A percentile compares a stretch with the other conserved stretches of the same genome.
Conservation (phyloP, 2,888 invertebrate species). For the Dexiosoma caninum region DNA sequence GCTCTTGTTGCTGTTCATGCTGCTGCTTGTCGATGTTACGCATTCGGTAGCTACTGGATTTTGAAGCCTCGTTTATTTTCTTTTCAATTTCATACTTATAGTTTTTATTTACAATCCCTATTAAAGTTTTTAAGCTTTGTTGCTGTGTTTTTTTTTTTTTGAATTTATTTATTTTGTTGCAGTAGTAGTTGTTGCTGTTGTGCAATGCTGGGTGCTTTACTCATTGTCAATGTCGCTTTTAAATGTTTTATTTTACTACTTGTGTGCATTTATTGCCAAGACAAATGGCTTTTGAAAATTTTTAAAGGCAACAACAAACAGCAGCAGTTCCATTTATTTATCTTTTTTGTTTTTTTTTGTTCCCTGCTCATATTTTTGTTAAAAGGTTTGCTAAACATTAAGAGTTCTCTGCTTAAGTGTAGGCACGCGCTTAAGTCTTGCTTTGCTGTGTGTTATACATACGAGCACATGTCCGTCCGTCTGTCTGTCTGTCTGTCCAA, state of each 20-base stretch:
- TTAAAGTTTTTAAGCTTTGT: conserved; percentile 45
- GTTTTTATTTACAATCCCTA: conserved; percentile 53
- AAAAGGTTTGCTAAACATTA: conserved; percentile 51
- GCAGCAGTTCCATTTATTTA: not conserved
- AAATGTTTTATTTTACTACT: conserved; percentile 48
- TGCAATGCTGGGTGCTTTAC: conserved; percentile 33
- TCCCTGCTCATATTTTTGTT: conserved; percentile 5
- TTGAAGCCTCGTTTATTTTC: conserved; percentile 53
- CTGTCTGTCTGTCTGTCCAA: not conserved
- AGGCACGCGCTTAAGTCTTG: conserved; percentile 61
- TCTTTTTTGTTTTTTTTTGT: not conserved
- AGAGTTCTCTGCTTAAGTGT: conserved; percentile 59
- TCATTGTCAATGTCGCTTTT: conserved; percentile 66
- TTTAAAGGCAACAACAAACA: conserved; percentile 22
- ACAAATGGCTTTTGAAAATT: conserved; percentile 60
- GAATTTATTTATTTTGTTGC: not conserved
- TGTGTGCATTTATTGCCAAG: conserved; percentile 60
- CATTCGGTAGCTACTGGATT: conserved; percentile 61
- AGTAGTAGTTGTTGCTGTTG: conserved; percentile 12
- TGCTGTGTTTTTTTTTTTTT: not conserved
- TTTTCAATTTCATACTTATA: conserved; percentile 52
- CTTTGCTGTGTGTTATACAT: conserved; percentile 31
- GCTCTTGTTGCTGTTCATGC: conserved; percentile 33
- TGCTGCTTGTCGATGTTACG: conserved; percentile 61
- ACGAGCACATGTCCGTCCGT: not conserved